These are phyloP conservation scores for Lobophora halterata DNA, from an alignment of 2,888 invertebrate species.

Conservation along the genomic window DNA sequence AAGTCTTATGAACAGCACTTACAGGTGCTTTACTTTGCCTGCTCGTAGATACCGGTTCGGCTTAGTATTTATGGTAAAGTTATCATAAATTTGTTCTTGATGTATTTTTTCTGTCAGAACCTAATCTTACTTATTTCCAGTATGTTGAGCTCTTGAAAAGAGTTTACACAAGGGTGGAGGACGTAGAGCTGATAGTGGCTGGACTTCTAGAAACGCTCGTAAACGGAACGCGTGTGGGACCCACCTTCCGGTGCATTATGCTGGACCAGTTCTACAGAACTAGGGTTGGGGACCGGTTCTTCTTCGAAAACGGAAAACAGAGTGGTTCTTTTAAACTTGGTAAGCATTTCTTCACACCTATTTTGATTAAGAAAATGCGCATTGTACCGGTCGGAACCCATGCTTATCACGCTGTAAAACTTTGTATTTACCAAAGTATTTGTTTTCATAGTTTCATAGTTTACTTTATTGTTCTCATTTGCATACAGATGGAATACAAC, in stretches of 20 bases:
- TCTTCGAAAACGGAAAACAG: slow-evolving; percentile 84
- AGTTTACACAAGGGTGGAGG: slow-evolving; percentile 84
- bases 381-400: no score
- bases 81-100: no score
- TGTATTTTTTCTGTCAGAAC: background rate
- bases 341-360: no score
- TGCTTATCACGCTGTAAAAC: slow-evolving; percentile 3
- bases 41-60: no score
- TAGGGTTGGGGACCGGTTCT: slow-evolving; percentile 88
- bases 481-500: no score
- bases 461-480: background rate
- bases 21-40: no score
- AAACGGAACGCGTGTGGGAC: slow-evolving; percentile 85
- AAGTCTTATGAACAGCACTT: no score
- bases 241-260: slow-evolving; percentile 89
- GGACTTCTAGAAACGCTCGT: slow-evolving; percentile 86
- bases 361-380: no score
- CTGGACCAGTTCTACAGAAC: slow-evolving; percentile 88
- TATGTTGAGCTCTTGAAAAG: slow-evolving; percentile 21
- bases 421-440: background rate
- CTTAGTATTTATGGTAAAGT: no score
- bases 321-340: slow-evolving; percentile 21
- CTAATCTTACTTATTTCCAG: slow-evolving; percentile 17
- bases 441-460: background rate
- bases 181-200: slow-evolving; percentile 89